Base-by-base conservation (phyloP, 23 tunicate genomes). In the Trididemnum nubilum region DNA sequence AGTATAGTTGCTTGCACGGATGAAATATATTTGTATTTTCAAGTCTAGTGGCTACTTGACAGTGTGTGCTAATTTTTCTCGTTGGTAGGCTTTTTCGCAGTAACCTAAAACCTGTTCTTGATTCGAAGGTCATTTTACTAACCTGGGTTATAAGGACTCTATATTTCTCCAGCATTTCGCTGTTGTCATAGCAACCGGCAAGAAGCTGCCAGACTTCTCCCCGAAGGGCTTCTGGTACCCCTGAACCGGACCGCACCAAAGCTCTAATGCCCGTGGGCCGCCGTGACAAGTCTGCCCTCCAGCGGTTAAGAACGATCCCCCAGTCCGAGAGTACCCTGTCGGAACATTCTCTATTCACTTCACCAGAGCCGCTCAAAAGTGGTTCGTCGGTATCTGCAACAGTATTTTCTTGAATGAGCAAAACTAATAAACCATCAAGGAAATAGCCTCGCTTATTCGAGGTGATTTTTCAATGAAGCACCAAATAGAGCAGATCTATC, bases 181-280 rank as follows among this genome's bases (percentile, higher is more conserved):
- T 57, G 77, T 92, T 92, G 71, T 87, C 92, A 50, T 82, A 83
- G 70, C 97, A 92, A 36, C 97, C 94, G 0, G 92, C 98, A 35
- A 94, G 75, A 65, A 94, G 85, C 79, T 88, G 98, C 98, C 98
- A 94, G 15, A 94, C 94, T 51, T 84, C 98, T 0, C 98, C 90
- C 36, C 98, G 64, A 28, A 94, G 79, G 2, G 98, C 83, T 33
- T 94, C 86, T 9, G 98, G 98, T 36, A 94, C 81, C 21, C 98
- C 92, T 2, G 73, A 50, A 36, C 77, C 73, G 3, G 75, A 63
- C 34, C 97, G 75, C 12, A 94, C 86, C 51, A 94, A 82, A 15
- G 82, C 65, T 21, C 90, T 61, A 2, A 94, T 34, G 2, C 94
- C 94, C 21, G 85, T 34, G n/a, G 98, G 94, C 15, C 94, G 81